Evolutionary conservation across 2,888 invertebrate species (phyloP).

Genomic region (Harpalus rufipes): DNA sequence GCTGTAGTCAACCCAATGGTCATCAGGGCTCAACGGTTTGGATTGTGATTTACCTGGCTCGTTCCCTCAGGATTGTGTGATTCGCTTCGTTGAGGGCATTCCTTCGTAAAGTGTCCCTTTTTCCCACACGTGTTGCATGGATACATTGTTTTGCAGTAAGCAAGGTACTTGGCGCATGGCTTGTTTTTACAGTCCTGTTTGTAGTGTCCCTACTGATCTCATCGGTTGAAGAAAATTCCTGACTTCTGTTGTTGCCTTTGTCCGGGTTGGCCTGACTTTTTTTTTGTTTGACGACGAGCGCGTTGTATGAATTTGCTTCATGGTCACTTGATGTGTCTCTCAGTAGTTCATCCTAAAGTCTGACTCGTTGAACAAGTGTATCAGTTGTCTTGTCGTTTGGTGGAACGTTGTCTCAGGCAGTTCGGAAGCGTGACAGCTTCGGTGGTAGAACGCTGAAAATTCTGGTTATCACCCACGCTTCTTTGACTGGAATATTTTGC

Average conservation of each 20-base stretch:
- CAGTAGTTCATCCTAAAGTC: background rate
- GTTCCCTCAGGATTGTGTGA: constrained; percentile 9
- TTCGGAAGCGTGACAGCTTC: constrained; percentile 53
- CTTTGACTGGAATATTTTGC: constrained; percentile 16
- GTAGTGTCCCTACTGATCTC: constrained; percentile 67
- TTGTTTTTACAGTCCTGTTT: constrained; percentile 69
- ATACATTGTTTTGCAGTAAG: constrained; percentile 71
- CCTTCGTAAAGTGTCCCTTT: constrained; percentile 71
- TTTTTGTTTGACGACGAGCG: constrained; percentile 58
- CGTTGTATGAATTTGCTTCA: constrained; percentile 48
- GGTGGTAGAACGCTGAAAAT: constrained; percentile 52
- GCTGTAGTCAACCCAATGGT: constrained; percentile 41
- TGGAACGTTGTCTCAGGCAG: constrained; percentile 55
- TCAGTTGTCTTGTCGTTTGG: constrained; percentile 31
- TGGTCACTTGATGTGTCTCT: constrained; percentile 31
- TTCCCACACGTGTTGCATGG: constrained; percentile 70
- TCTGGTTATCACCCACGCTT: constrained; percentile 32
- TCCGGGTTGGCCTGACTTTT: background rate
- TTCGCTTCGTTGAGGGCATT: constrained; percentile 68
- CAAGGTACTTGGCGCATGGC: constrained; percentile 70
- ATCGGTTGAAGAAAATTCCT: background rate
- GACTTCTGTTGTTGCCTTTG: too few relatives aligned
- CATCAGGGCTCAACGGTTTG: constrained; percentile 43
- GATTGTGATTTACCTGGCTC: constrained; percentile 20
- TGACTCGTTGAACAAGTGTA: constrained; percentile 55